A percentile compares a stretch with the other conserved stretches of the same genome.
Evolutionary conservation across 1,140 invertebrate genomes (phyloP).

Genomic region (Grapholita molesta): DNA sequence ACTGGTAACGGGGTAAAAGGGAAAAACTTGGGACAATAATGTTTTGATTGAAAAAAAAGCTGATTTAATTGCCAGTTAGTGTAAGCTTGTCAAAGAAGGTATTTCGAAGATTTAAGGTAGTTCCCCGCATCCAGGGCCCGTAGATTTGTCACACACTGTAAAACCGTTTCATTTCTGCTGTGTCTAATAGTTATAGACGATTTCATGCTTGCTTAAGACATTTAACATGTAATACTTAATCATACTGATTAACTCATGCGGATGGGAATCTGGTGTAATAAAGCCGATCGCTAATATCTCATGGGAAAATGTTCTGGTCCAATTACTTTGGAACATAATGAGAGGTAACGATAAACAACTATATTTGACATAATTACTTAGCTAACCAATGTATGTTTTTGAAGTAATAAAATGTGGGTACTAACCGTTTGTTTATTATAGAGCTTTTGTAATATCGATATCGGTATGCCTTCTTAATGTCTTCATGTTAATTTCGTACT

Average conservation of each 20-base stretch:
- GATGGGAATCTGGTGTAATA: conserved; percentile 30
- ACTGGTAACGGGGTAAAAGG: too few species aligned
- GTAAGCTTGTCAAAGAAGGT: too few species aligned
- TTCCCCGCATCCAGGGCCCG: too few species aligned
- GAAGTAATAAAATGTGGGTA: conserved; percentile 33
- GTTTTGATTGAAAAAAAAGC: too few species aligned
- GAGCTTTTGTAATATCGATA: neutral
- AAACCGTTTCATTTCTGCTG: too few species aligned
- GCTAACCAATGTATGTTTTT: conserved; percentile 43
- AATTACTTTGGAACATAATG: conserved; percentile 48
- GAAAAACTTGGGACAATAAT: too few species aligned
- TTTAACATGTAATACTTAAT: conserved; percentile 19
- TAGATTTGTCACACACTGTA: too few species aligned
- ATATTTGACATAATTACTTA: conserved; percentile 57
- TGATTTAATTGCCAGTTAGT: too few species aligned
- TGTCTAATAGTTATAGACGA: neutral
- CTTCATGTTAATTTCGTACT: neutral
- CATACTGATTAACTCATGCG: conserved; percentile 22
- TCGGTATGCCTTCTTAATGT: neutral
- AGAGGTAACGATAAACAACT: conserved; percentile 45
- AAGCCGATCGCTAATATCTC: conserved; percentile 27
- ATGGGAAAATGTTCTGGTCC: conserved; percentile 48
- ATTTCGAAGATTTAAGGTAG: too few species aligned
- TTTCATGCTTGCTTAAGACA: neutral
- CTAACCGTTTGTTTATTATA: neutral